Conservation (phyloP, 2,113 vertebrate genomes). For the Toxotes jaculatrix region DNA sequence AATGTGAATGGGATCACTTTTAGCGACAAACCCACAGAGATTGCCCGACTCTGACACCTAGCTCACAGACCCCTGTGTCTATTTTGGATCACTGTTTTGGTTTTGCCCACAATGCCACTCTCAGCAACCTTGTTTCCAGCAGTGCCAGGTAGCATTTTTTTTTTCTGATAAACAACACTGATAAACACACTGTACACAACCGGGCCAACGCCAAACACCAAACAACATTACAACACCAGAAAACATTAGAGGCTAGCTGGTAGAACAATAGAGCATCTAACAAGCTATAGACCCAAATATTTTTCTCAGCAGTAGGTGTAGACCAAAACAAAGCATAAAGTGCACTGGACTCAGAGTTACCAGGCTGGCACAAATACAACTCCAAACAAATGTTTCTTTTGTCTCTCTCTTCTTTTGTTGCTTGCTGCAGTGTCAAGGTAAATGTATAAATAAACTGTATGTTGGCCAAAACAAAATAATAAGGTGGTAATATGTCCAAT, state of each 20-base stretch:
- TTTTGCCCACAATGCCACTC: not conserved
- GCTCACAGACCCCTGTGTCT: not conserved
- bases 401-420: not conserved
- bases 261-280: too few relatives aligned
- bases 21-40: not conserved
- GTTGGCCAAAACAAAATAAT: not conserved
- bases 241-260: not conserved
- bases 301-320: not conserved
- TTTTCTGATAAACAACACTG: not conserved
- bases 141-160: not conserved
- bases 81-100: not conserved
- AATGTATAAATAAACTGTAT: not conserved
- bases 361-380: not conserved
- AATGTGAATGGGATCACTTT: not conserved
- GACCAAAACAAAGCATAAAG: not conserved
- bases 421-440: not conserved
- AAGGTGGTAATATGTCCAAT: not conserved
- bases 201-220: not conserved
- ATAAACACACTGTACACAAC: not conserved
- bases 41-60: not conserved
- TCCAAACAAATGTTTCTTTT: not conserved
- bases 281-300: not conserved
- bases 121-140: not conserved
- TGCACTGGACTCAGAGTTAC: not conserved
- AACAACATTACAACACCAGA: not conserved